phyloP scores from a whole-genome alignment of 2,113 vertebrate species.

The Copsychus sechellarum region DNA sequence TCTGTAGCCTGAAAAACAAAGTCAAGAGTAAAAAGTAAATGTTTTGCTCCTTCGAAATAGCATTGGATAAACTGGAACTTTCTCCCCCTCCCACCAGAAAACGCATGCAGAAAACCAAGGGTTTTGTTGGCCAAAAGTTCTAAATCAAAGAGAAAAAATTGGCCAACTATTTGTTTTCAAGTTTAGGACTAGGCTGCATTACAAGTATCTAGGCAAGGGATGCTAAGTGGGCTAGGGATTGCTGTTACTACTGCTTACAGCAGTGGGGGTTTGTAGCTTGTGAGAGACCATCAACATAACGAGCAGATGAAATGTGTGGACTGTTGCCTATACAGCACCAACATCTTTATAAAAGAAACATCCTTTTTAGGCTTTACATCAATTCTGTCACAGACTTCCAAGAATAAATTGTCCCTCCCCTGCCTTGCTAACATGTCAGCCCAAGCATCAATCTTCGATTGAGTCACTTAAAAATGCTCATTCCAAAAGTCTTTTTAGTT shows the following conservation, averaged over 20 bases:
- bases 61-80: neutral
- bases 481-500: neutral
- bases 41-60: neutral
- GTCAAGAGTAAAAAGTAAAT: neutral
- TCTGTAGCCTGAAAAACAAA: neutral
- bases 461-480: neutral
- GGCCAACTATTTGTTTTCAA: neutral
- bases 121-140: neutral
- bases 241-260: constrained; percentile 40
- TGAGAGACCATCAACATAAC: constrained; percentile 30
- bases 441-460: neutral
- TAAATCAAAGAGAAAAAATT: neutral
- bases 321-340: constrained; percentile 34
- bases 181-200: neutral
- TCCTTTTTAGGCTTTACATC: constrained; percentile 41
- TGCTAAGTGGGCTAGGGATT: neutral
- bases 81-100: rapidly evolving
- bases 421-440: constrained; percentile 30
- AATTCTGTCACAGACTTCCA: constrained; percentile 21
- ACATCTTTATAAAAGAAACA: constrained; percentile 42
- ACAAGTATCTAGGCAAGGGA: neutral
- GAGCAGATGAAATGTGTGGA: constrained; percentile 56
- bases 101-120: neutral
- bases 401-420: constrained; percentile 20
- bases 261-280: constrained; percentile 5